These are phyloP conservation scores for Sebastes trivittatus DNA, from an alignment of 2,797 vertebrate species.

Conservation along the genomic window DNA sequence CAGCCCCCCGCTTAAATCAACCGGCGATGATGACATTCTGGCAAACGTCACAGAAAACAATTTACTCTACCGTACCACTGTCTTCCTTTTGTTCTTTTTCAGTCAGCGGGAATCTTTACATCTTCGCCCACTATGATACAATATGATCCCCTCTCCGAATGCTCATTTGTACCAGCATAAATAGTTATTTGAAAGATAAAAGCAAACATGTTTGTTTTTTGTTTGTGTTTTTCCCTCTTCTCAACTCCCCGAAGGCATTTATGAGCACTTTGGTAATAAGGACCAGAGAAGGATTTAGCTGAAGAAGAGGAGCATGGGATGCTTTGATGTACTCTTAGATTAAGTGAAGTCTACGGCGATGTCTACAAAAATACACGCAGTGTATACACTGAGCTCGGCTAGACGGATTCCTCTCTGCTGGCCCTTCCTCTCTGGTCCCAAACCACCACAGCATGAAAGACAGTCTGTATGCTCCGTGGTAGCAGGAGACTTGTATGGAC, in stretches of 20 bases:
- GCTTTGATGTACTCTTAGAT: slow-evolving; percentile 87
- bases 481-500: slow-evolving; percentile 78
- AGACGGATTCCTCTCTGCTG: slow-evolving; percentile 70
- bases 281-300: slow-evolving; percentile 81
- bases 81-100: slow-evolving; percentile 54
- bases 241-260: slow-evolving; percentile 80
- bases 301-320: slow-evolving; percentile 71
- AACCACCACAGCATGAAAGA: slow-evolving; percentile 80
- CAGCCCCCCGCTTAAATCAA: slow-evolving; percentile 16
- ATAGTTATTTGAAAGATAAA: slow-evolving; percentile 86
- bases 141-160: slow-evolving; percentile 61
- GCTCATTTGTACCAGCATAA: slow-evolving; percentile 84
- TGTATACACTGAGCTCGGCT: slow-evolving; percentile 64
- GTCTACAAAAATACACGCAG: slow-evolving; percentile 81
- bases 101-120: slow-evolving; percentile 44
- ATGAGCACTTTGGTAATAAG: slow-evolving; percentile 85
- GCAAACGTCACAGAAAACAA: slow-evolving; percentile 34
- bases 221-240: slow-evolving; percentile 72
- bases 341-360: slow-evolving; percentile 81
- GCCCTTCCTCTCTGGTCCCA: slow-evolving; percentile 76
- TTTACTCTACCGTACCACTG: background rate
- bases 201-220: slow-evolving; percentile 87
- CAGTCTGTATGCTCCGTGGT: slow-evolving; percentile 59
- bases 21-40: slow-evolving; percentile 45
- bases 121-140: slow-evolving; percentile 45